Conservation (phyloP, 2,797 vertebrate genomes). For the Cheirogaleus major region DNA sequence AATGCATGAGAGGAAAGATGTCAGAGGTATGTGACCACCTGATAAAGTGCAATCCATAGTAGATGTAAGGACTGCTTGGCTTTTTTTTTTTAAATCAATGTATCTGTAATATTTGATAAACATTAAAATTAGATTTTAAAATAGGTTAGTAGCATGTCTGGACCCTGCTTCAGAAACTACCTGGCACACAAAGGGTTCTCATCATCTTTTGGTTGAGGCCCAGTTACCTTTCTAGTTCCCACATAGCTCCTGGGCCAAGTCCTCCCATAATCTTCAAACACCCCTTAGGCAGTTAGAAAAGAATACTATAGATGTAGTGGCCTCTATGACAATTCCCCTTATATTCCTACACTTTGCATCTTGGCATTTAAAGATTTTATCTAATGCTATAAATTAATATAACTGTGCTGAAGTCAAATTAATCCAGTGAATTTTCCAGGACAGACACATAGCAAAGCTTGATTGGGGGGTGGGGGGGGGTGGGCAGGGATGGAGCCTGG, state of each 20-base stretch:
- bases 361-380: conserved; percentile 84
- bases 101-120: not conserved
- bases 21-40: not conserved
- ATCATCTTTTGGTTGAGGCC: not conserved
- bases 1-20: not conserved
- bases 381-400: conserved; percentile 85
- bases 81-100: not conserved
- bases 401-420: conserved; percentile 75
- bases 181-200: too few species aligned
- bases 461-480: too few species aligned
- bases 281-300: not conserved
- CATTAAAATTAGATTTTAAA: not conserved
- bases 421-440: conserved; percentile 69
- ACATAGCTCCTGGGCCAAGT: not conserved
- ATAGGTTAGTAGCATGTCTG: not conserved
- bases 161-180: not conserved
- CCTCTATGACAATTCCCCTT: not conserved
- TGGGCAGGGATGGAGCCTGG: not conserved
- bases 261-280: not conserved
- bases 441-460: not conserved
- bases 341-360: conserved; percentile 52
- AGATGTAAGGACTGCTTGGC: not conserved
- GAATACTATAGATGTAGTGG: rapidly evolving
- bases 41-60: not conserved
- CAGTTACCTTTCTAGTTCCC: not conserved